phyloP scores from a whole-genome alignment of 2,797 vertebrate species.

The Enteromius fasciolatus region DNA sequence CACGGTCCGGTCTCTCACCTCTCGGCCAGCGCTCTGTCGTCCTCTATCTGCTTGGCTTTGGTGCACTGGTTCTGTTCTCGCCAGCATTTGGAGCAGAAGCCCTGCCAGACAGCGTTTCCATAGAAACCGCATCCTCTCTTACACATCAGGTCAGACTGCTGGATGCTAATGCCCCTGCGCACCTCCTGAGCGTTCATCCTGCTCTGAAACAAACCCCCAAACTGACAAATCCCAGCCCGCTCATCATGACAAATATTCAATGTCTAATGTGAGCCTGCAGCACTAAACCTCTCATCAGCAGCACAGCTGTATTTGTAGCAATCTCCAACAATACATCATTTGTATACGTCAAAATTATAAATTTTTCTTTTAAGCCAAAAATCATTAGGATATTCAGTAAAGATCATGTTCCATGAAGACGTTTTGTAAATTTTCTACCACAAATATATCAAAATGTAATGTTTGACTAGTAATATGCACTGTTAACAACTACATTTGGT shows the following conservation, averaged over 20 bases:
- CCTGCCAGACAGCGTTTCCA: conserved; percentile 91
- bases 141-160: conserved; percentile 93
- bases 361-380: too few species aligned
- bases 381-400: too few species aligned
- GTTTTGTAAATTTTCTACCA: too few species aligned
- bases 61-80: conserved; percentile 90
- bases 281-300: too few species aligned
- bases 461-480: too few species aligned
- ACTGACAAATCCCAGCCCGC: neutral
- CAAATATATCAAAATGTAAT: too few species aligned
- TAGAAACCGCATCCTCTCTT: conserved; percentile 97
- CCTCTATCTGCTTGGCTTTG: conserved; percentile 92
- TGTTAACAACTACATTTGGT: too few species aligned
- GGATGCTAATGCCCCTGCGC: conserved; percentile 91
- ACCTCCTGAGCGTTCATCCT: conserved; percentile 85
- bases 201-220: conserved; percentile 26
- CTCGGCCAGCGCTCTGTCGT: conserved; percentile 93
- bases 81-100: conserved; percentile 97
- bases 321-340: too few species aligned
- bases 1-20: conserved; percentile 73
- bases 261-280: too few species aligned
- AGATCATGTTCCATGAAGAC: too few species aligned
- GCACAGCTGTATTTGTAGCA: too few species aligned
- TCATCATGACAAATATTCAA: neutral
- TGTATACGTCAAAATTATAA: too few species aligned